Evolutionary conservation across 2,113 vertebrate species (phyloP).

Genomic region (Zingel zingel): DNA sequence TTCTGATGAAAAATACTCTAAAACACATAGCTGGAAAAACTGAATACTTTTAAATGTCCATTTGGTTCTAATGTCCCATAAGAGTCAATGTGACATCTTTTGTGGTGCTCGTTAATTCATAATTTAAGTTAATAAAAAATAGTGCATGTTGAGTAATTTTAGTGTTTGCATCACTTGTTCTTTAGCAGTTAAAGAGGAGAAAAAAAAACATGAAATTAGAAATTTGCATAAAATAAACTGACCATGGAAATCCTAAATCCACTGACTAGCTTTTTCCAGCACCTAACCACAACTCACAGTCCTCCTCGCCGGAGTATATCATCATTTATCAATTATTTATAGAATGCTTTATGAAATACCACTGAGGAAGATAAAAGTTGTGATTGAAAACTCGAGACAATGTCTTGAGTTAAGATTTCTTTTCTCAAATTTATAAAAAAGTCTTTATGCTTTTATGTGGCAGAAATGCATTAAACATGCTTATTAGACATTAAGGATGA

Average conservation of each 20-base stretch:
- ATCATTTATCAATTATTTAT: neutral
- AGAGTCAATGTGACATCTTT: neutral
- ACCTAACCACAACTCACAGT: neutral
- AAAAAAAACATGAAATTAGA: too few species aligned
- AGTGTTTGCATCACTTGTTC: neutral
- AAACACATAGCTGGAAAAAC: neutral
- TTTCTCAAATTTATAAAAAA: neutral
- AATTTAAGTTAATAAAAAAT: neutral
- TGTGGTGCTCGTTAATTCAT: neutral
- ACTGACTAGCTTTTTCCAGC: too few species aligned
- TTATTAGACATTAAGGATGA: neutral
- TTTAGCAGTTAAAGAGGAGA: neutral
- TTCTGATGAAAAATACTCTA: neutral
- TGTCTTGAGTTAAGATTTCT: neutral
- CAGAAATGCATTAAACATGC: neutral
- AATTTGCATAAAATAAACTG: neutral
- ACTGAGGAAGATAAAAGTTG: neutral
- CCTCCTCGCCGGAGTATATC: neutral
- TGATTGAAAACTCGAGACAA: neutral
- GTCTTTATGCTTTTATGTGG: neutral
- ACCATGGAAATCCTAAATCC: neutral
- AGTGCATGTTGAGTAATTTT: neutral
- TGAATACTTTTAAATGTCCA: neutral
- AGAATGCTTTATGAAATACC: neutral
- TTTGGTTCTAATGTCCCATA: neutral